A percentile compares a stretch with the other conserved stretches of the same genome.
phyloP scores from a whole-genome alignment of 2,888 invertebrate species.

The Lasius platythorax region DNA sequence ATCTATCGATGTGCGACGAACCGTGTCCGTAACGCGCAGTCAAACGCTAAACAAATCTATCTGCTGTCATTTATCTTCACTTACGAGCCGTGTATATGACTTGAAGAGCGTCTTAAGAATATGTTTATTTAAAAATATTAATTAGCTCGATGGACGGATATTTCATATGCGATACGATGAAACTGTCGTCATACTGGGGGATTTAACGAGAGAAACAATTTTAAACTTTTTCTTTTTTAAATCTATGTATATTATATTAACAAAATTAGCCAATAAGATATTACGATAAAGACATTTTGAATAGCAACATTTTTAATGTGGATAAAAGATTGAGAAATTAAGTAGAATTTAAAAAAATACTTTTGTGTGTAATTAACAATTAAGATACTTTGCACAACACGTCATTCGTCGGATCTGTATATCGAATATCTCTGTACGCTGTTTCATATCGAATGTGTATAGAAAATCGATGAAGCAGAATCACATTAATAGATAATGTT shows the following conservation, averaged over 20 bases:
- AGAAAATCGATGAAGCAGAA: conserved; percentile 27
- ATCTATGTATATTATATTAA: background rate
- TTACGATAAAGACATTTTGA: background rate
- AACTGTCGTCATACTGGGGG: background rate
- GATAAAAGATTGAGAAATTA: background rate
- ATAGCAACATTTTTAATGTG: background rate
- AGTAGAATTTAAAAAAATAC: background rate
- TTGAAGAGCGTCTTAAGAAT: background rate
- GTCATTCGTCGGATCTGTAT: background rate
- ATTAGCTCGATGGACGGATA: background rate
- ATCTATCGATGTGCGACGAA: conserved; percentile 9
- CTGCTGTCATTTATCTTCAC: background rate
- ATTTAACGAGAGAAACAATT: background rate
- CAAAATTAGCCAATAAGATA: background rate
- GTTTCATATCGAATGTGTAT: background rate
- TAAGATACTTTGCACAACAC: background rate
- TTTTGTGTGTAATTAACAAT: background rate
- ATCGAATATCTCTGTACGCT: background rate
- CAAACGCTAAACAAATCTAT: background rate
- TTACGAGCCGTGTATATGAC: background rate
- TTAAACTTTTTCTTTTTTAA: background rate
- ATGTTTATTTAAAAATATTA: background rate
- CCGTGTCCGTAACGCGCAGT: background rate
- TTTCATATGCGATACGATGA: background rate
- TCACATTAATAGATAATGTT: conserved; percentile 6